A percentile compares a stretch with the other conserved stretches of the same genome.
Conservation (phyloP, 2,797 vertebrate species). For the Glyptemys insculpta region DNA sequence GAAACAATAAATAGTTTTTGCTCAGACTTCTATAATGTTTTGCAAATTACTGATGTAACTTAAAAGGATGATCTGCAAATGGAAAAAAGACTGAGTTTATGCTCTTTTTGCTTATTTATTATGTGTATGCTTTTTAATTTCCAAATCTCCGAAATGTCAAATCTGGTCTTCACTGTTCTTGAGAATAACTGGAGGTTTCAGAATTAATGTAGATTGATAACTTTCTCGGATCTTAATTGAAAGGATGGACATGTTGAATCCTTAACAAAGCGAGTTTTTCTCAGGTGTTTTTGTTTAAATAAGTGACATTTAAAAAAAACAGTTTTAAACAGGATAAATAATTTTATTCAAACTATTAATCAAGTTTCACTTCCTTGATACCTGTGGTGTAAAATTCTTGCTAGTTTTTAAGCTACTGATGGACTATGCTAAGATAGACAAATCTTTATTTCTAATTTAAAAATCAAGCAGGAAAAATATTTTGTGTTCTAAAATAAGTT, state of each 20-base stretch:
- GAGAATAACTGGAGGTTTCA: not conserved
- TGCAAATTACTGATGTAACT: not conserved
- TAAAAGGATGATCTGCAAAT: not conserved
- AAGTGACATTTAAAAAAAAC: not conserved
- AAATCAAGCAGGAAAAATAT: fast-evolving
- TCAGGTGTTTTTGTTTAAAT: not conserved
- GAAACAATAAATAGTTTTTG: not conserved
- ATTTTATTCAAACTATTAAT: not conserved
- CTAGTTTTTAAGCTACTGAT: not conserved
- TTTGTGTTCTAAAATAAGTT: not conserved
- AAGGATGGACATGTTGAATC: not conserved
- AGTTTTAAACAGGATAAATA: not conserved
- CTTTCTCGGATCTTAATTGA: not conserved
- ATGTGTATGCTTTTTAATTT: not conserved
- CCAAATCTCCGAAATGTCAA: not conserved
- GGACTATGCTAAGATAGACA: not conserved
- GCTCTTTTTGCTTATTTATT: not conserved
- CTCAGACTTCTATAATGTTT: not conserved
- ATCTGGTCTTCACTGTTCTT: not conserved
- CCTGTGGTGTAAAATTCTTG: not conserved
- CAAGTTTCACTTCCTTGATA: not conserved
- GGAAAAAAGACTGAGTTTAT: not conserved
- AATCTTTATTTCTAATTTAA: not conserved
- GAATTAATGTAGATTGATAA: not conserved
- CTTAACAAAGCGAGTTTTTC: not conserved